These are phyloP conservation scores for Ispidina picta DNA, from an alignment of 2,797 vertebrate species.

Conservation along the genomic window DNA sequence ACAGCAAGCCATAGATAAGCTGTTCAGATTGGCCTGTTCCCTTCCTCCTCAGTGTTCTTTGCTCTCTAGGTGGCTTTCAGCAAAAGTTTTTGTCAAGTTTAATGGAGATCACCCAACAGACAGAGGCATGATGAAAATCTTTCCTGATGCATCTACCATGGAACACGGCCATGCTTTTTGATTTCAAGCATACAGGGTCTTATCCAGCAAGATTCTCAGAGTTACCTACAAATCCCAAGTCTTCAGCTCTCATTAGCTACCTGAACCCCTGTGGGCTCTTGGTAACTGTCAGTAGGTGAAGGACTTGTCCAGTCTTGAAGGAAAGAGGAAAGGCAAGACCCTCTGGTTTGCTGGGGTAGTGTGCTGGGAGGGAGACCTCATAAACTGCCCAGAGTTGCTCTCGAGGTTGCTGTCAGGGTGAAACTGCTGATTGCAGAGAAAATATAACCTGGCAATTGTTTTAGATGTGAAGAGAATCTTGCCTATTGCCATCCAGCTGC, in stretches of 20 bases:
- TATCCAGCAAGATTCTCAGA: background rate
- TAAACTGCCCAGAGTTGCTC: background rate
- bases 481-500: background rate
- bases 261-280: background rate
- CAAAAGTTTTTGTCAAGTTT: background rate
- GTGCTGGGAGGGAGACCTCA: background rate
- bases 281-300: background rate
- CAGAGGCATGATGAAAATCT: background rate
- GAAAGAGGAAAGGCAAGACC: background rate
- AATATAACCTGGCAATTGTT: background rate
- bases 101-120: constrained; percentile 20
- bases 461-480: background rate
- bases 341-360: background rate
- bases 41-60: constrained; percentile 24
- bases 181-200: background rate
- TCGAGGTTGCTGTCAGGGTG: background rate
- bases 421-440: background rate
- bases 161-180: background rate
- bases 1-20: background rate
- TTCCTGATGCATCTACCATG: background rate
- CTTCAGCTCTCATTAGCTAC: background rate
- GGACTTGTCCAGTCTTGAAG: background rate
- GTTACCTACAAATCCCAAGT: background rate
- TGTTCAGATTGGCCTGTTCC: constrained; percentile 20
- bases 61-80: constrained; percentile 27